Percentiles rank a stretch among this genome's conserved stretches.
Evolutionary conservation across 2,888 invertebrate genomes (phyloP).

Genomic region (Mythimna lalbum): DNA sequence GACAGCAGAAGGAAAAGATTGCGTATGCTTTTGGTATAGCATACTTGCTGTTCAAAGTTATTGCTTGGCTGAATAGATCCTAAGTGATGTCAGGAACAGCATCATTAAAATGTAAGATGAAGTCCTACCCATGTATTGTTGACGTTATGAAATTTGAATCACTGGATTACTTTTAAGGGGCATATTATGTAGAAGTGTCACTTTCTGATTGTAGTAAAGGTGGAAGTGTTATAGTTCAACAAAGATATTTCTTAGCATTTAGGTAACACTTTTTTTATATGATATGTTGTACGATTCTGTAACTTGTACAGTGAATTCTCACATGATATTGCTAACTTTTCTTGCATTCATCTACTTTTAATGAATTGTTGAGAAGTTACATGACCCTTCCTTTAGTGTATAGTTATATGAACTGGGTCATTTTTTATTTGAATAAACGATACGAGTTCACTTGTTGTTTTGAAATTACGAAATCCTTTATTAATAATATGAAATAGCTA

Average conservation of each 20-base stretch:
- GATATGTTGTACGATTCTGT: constrained; percentile 75
- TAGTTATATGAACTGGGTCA: constrained; percentile 79
- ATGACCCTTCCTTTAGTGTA: constrained; percentile 74
- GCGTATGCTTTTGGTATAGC: constrained; percentile 96
- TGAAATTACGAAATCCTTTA: constrained; percentile 36
- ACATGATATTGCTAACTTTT: constrained; percentile 70
- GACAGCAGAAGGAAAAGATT: constrained; percentile 96
- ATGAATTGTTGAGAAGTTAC: constrained; percentile 81
- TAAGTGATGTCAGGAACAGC: constrained; percentile 75
- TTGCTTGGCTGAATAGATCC: constrained; percentile 94
- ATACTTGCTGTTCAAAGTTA: constrained; percentile 96
- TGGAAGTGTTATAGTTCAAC: constrained; percentile 77
- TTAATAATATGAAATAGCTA: background rate
- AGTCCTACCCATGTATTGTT: constrained; percentile 79
- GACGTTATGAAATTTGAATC: constrained; percentile 79
- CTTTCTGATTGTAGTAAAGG: constrained; percentile 71
- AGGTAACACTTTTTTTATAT: constrained; percentile 84
- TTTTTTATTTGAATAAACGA: constrained; percentile 84
- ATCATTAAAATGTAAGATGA: constrained; percentile 82
- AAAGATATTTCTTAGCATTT: constrained; percentile 81
- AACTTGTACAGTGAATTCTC: constrained; percentile 81
- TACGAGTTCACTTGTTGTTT: constrained; percentile 66
- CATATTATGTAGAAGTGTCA: constrained; percentile 73
- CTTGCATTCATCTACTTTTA: constrained; percentile 73
- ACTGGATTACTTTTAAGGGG: constrained; percentile 69